Evolutionary conservation across 2,113 vertebrate genomes (phyloP), one percentile per base, ranked within the genome.

Genomic region (Paradisaea rubra): DNA sequence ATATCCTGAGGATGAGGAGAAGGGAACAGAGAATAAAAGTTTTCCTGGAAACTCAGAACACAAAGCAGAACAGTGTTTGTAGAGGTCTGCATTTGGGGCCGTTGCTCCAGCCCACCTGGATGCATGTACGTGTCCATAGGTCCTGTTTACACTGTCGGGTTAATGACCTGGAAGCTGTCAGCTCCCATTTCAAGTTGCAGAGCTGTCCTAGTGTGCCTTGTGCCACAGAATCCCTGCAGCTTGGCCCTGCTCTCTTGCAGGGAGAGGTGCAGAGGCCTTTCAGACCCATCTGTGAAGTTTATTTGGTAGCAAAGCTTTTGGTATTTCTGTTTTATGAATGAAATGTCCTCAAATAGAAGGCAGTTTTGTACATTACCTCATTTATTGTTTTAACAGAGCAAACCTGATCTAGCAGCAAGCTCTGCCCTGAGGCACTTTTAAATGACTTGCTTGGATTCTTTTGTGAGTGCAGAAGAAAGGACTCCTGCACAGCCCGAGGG

Each of bases 321-420:
- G 21, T 50, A 25, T 80, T 92, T 94, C 79, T 91, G 65, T 56
- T 96, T 89, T 61, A 64, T 85, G 91, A 94, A 89, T 76, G 78
- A 87, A 89, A 74, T 3, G 18, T 88, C 66, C 63, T 88, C 70
- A 85, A 79, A 76, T 47, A 2, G 3, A 81, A 87, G 61, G 64
- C 61, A 41, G 33, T 63, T 86, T 56, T 41, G 27, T 78, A 37
- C 53, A 50, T 95, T 92, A 73, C 90, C 30, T 92, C 72, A 65
- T 87, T 88, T 88, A 59, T 88, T 95, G 71, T 79, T 94, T 88
- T 63, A 87, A 25, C 37, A 44, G 59, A 63, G 61, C 74, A 92
- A 69, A 89, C 68, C 81, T 82, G 72, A 72, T 76, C 57, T 92
- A 68, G 81, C 76, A 87, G 83, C 74, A 81, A 72, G 41, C 78